Base-by-base conservation (phyloP, 2,888 invertebrate genomes). In the Tridacna gigas region DNA sequence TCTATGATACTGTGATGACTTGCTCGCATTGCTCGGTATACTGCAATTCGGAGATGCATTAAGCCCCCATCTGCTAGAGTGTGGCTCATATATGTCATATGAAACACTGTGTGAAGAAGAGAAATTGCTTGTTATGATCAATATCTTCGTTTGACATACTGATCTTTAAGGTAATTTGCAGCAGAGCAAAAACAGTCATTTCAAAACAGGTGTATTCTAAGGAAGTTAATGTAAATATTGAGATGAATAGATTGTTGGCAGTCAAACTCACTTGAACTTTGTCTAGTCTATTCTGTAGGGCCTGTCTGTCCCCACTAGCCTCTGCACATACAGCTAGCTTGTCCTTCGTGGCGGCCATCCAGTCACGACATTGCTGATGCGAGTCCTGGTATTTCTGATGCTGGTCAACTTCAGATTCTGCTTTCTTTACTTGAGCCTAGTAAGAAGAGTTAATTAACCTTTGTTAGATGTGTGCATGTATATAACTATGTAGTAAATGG, bases 231-330 rank as follows among this genome's bases (percentile, higher is more conserved):
- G 37, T 37, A 37, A 37, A 37, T 7, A 37, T 37, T 37, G 37
- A 4, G 37, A n/a, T 37, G 37, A 37, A 37, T 37, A 7, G 37
- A 7, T 37, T 37, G 56, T 56, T 3, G 5, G 3, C 2, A 56
- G 56, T 56, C 20, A 20, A 20, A 61, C 75, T 63, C 81, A 91
- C 91, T 91, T 92, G 81, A 5, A 92, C 90, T 88, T 92, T 92
- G 76, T 93, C 94, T 25, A 94, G 91, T 74, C 92, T 92, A 74
- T 95, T 95, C 91, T 95, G 95, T 67, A 98, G 95, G 9, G 97
- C 96, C 77, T 96, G 96, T 86, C 98, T 96, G 93, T 98, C 98
- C 0, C 98, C 98, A 12, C 97, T 97, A 82, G 98, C 97, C 95
- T 98, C 97, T 91, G 97, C 96, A 94, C 97, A 97, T 77, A 98